Percentiles rank a stretch among this genome's conserved stretches.
phyloP scores from a whole-genome alignment of 2,888 invertebrate species.

The Amblyteles armatorius region DNA sequence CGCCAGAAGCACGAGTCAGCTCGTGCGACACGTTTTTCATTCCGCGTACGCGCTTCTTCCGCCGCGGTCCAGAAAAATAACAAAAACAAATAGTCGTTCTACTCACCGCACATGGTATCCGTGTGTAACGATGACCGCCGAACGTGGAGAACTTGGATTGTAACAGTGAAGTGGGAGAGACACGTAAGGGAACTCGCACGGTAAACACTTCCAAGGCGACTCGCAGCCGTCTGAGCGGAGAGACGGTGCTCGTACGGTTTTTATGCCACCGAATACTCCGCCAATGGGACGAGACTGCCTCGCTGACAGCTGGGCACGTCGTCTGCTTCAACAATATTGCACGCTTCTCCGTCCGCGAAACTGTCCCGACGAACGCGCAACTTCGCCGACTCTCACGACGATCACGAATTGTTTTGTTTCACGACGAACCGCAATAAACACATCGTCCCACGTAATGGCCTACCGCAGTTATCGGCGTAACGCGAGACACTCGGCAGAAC shows the following conservation, averaged over 20 bases:
- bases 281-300: constrained; percentile 48
- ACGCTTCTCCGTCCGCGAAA: background rate
- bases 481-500: constrained; percentile 13
- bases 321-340: constrained; percentile 17
- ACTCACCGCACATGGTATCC: constrained; percentile 67
- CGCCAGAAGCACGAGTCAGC: too few relatives aligned
- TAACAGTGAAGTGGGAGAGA: background rate
- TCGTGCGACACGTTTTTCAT: too few relatives aligned
- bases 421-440: constrained; percentile 17
- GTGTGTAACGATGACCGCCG: constrained; percentile 13
- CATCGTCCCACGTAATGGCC: constrained; percentile 43
- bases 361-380: background rate
- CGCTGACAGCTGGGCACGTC: constrained; percentile 38
- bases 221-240: constrained; percentile 69
- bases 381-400: background rate
- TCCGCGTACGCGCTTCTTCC: too few relatives aligned
- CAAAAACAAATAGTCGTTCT: background rate
- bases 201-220: constrained; percentile 65
- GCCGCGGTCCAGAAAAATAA: background rate
- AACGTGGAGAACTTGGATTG: background rate
- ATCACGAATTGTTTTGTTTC: constrained; percentile 7
- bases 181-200: constrained; percentile 1
- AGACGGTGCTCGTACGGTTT: constrained; percentile 65
- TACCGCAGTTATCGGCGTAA: constrained; percentile 58
- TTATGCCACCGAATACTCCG: constrained; percentile 67